Conservation (phyloP, 2,888 invertebrate species). For the Teinopalpus imperialis region DNA sequence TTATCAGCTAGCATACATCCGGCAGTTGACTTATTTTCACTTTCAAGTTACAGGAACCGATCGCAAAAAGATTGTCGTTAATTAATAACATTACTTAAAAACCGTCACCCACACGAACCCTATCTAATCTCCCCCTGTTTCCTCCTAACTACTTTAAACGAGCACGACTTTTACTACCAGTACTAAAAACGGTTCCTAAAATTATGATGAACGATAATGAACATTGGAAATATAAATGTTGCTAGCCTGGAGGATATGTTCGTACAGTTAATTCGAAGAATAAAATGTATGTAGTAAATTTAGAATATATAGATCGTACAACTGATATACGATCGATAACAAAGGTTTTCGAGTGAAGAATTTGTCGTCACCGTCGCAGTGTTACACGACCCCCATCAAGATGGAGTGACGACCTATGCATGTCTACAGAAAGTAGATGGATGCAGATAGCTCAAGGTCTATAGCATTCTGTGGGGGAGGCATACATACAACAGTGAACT, state of each 20-base stretch:
- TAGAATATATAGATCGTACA: no score
- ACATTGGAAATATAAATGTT: slow-evolving; percentile 3
- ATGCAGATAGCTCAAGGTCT: no score
- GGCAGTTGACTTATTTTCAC: slow-evolving; percentile 2
- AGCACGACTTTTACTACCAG: slow-evolving; percentile 32
- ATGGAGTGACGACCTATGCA: no score
- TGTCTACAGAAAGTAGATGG: no score
- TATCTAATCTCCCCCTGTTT: slow-evolving; percentile 64
- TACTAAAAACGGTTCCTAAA: slow-evolving; percentile 34
- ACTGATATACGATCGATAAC: no score
- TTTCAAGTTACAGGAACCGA: neutral
- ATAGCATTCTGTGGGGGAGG: no score
- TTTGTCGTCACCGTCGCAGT: no score
- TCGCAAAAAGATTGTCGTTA: slow-evolving; percentile 31
- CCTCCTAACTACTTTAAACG: slow-evolving; percentile 51
- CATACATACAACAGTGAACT: no score
- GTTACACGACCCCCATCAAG: no score
- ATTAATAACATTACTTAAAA: slow-evolving; percentile 50
- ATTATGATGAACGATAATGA: slow-evolving; percentile 40
- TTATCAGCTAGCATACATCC: neutral
- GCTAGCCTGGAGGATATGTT: neutral
- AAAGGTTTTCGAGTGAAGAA: no score
- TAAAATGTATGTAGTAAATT: no score
- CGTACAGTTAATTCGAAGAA: no score
- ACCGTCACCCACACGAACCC: slow-evolving; percentile 36